These are phyloP conservation scores for Drosophila serrata DNA, from an alignment of 1,140 invertebrate species.

Conservation along the genomic window DNA sequence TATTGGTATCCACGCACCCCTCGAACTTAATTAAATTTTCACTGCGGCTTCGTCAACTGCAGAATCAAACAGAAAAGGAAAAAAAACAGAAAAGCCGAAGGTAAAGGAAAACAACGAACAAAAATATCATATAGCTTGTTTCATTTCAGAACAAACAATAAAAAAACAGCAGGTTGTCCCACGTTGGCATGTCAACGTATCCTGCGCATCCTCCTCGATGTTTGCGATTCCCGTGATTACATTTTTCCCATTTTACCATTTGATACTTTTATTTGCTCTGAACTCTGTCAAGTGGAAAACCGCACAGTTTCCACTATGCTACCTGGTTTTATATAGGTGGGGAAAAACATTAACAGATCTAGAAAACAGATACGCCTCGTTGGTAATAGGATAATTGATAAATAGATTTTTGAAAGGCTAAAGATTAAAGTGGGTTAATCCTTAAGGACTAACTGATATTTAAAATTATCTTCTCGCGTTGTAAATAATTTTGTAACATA, in stretches of 20 bases:
- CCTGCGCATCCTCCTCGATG: slow-evolving; percentile 27
- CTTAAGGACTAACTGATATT: background rate
- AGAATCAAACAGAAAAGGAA: slow-evolving; percentile 63
- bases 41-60: slow-evolving; percentile 78
- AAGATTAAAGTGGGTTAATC: background rate
- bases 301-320: slow-evolving; percentile 62
- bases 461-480: background rate
- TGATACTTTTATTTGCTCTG: slow-evolving; percentile 79
- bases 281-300: slow-evolving; percentile 63
- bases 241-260: slow-evolving; percentile 57
- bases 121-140: slow-evolving; percentile 84
- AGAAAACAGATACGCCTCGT: background rate
- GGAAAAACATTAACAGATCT: background rate
- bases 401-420: background rate
- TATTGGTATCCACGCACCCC: slow-evolving; percentile 40
- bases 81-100: slow-evolving; percentile 13
- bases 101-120: slow-evolving; percentile 24
- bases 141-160: slow-evolving; percentile 52
- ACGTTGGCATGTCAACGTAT: slow-evolving; percentile 74
- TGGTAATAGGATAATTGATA: background rate
- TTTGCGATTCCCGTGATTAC: slow-evolving; percentile 78
- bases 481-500: background rate
- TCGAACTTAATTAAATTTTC: slow-evolving; percentile 82
- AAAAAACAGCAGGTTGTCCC: slow-evolving; percentile 47
- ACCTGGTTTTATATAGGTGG: slow-evolving; percentile 26